Percentiles rank a stretch among this genome's conserved stretches.
These are phyloP conservation scores for Sapayoa aenigma DNA, from an alignment of 2,113 vertebrate genomes.

Conservation along the genomic window DNA sequence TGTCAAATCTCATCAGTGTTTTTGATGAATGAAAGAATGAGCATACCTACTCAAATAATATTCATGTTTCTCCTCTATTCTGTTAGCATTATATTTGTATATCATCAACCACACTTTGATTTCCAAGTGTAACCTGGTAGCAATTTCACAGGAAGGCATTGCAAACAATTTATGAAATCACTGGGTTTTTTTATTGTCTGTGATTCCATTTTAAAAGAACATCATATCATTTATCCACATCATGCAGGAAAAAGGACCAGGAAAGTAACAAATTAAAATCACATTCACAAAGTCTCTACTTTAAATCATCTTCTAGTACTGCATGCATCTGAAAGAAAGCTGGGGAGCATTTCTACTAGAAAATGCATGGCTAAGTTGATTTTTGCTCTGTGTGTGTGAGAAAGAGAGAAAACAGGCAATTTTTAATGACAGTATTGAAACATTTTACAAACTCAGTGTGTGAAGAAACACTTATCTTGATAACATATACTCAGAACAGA, in stretches of 20 bases:
- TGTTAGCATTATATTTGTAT: neutral
- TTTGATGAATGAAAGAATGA: neutral
- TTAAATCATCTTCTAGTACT: conserved; percentile 71
- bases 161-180: conserved; percentile 83
- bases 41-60: neutral
- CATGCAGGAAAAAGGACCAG: conserved; percentile 89
- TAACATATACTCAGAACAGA: conserved; percentile 61
- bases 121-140: neutral
- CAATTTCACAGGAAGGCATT: conserved; percentile 32
- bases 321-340: conserved; percentile 81
- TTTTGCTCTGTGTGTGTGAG: conserved; percentile 30
- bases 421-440: conserved; percentile 73
- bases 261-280: conserved; percentile 78
- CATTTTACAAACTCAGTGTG: conserved; percentile 71
- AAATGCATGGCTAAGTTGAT: conserved; percentile 72
- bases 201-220: conserved; percentile 90
- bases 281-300: conserved; percentile 77
- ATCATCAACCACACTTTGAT: neutral
- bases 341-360: conserved; percentile 65
- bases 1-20: neutral
- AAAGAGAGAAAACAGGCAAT: conserved; percentile 69
- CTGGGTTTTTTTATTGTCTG: conserved; percentile 85
- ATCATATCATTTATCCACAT: conserved; percentile 79
- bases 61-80: neutral
- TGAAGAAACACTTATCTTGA: conserved; percentile 61